Conservation (phyloP, 2,888 invertebrate species). For the Chelonus formosanus region DNA sequence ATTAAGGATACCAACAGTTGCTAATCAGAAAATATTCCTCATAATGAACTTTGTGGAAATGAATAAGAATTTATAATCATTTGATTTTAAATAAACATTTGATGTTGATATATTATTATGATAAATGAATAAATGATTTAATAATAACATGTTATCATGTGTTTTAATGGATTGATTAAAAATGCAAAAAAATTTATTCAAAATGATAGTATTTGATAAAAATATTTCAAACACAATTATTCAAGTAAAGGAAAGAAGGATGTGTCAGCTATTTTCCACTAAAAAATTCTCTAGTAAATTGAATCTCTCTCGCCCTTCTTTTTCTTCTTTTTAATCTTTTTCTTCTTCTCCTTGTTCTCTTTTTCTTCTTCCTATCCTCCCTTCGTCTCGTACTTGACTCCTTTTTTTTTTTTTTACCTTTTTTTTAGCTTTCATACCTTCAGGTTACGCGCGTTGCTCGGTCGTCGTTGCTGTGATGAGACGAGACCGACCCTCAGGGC, state of each 20-base stretch:
- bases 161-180: too few relatives aligned
- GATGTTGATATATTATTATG: too few relatives aligned
- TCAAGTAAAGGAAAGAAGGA: constrained; percentile 17
- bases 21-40: too few relatives aligned
- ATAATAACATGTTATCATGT: too few relatives aligned
- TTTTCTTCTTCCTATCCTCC: constrained; percentile 4
- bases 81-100: too few relatives aligned
- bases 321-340: background rate
- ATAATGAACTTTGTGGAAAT: too few relatives aligned
- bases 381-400: constrained; percentile 10
- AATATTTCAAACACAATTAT: constrained; percentile 32
- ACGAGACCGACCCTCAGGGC: constrained; percentile 30
- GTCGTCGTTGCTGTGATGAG: constrained; percentile 1
- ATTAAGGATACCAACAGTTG: too few relatives aligned
- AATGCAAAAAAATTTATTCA: too few relatives aligned
- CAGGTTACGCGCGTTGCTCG: constrained; percentile 27
- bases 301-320: constrained; percentile 38
- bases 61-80: too few relatives aligned
- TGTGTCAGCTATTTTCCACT: constrained; percentile 15
- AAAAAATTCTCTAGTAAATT: constrained; percentile 43
- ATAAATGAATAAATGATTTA: too few relatives aligned
- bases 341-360: background rate
- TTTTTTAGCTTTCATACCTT: constrained; percentile 28
- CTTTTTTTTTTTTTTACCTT: constrained; percentile 19
- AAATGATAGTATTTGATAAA: constrained; percentile 13